Conservation (phyloP, 2,888 invertebrate genomes). For the Eupithecia inturbata region DNA sequence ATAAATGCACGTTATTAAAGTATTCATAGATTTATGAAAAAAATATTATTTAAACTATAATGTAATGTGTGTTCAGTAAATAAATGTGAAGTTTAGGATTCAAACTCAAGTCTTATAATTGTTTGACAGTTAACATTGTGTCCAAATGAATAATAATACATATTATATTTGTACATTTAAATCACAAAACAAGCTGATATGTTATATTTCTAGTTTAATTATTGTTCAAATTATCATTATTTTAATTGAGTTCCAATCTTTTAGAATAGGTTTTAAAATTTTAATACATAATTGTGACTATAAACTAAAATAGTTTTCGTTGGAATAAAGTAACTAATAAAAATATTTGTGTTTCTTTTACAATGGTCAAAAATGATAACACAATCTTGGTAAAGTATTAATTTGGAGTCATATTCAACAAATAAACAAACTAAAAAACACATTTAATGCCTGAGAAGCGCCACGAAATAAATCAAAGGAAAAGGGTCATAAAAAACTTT, state of each 20-base stretch:
- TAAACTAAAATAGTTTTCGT: constrained; percentile 72
- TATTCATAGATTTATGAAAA: constrained; percentile 62
- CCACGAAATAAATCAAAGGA: constrained; percentile 45
- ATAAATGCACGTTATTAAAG: constrained; percentile 66
- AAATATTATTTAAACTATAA: constrained; percentile 51
- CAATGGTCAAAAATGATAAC: constrained; percentile 5
- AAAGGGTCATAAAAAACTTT: constrained; percentile 40
- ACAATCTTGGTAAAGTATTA: constrained; percentile 2
- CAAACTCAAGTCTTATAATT: not conserved
- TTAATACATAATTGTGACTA: constrained; percentile 62
- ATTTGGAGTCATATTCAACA: not conserved
- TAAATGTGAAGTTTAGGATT: constrained; percentile 43
- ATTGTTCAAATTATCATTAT: not conserved
- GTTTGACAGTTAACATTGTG: constrained; percentile 2
- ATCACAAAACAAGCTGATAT: constrained; percentile 1
- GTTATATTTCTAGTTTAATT: not conserved
- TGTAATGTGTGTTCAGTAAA: constrained; percentile 73
- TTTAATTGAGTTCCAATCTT: not conserved
- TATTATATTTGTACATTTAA: not conserved
- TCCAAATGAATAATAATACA: not conserved
- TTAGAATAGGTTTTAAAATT: constrained; percentile 2
- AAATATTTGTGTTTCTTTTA: constrained; percentile 42
- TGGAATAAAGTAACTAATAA: constrained; percentile 70
- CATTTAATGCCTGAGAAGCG: constrained; percentile 22
- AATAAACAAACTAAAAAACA: constrained; percentile 25